Percentiles rank a stretch among this genome's conserved stretches.
Conservation (phyloP, 2,113 vertebrate species). For the Petrocephalus zakoni region DNA sequence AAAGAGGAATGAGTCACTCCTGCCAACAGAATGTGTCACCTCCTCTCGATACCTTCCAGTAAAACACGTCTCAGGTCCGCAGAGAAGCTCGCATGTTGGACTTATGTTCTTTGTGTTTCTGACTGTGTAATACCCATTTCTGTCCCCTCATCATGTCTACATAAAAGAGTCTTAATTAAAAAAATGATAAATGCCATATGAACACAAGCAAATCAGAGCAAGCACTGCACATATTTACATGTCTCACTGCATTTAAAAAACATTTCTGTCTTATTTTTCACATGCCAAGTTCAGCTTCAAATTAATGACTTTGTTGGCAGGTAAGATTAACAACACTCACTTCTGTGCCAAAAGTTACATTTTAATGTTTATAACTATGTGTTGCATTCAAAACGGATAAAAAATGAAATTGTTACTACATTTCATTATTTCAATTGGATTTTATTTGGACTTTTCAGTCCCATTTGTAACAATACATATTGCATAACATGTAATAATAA, state of each 20-base stretch:
- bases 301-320: background rate
- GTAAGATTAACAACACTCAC: background rate
- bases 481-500: background rate
- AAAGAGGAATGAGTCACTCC: background rate
- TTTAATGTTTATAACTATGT: background rate
- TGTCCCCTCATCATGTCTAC: too few relatives aligned
- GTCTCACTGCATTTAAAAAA: too few relatives aligned
- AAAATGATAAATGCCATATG: too few relatives aligned
- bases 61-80: background rate
- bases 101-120: too few relatives aligned
- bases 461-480: background rate
- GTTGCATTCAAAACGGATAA: background rate
- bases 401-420: background rate
- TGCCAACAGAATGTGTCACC: background rate
- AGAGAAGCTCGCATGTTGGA: too few relatives aligned
- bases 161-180: too few relatives aligned
- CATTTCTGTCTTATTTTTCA: too few relatives aligned
- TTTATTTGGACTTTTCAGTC: background rate
- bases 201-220: too few relatives aligned
- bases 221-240: too few relatives aligned
- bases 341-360: background rate
- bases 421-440: background rate
- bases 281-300: background rate
- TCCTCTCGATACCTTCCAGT: background rate
- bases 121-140: too few relatives aligned